A percentile compares a stretch with the other conserved stretches of the same genome.
phyloP scores from a whole-genome alignment of 2,888 invertebrate genomes.

The Brachyptera putata region DNA sequence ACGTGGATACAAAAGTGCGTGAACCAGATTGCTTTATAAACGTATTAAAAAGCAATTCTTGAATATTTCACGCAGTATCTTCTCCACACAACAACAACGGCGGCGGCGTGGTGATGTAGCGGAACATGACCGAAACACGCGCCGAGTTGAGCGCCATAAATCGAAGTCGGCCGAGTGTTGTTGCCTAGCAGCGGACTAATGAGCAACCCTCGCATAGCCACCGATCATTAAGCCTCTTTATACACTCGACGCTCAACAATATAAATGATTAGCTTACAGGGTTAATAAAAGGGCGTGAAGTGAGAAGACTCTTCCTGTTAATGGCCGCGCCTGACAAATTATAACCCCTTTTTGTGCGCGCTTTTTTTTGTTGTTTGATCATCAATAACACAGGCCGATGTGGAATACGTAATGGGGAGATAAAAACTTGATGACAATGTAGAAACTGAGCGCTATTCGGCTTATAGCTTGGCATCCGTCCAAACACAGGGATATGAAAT shows the following conservation, averaged over 20 bases:
- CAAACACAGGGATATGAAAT: not conserved
- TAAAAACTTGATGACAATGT: constrained; percentile 8
- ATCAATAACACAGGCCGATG: not conserved
- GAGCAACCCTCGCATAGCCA: too few relatives aligned
- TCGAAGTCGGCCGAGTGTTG: too few relatives aligned
- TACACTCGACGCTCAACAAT: not conserved
- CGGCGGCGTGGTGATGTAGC: not conserved
- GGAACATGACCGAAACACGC: too few relatives aligned
- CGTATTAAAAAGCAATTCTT: not conserved
- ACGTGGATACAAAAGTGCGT: too few relatives aligned
- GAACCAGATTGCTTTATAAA: constrained; percentile 4
- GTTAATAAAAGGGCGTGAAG: not conserved
- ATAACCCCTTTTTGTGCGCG: too few relatives aligned
- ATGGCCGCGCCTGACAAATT: constrained; percentile 7
- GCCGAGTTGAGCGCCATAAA: too few relatives aligned
- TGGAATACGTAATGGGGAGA: not conserved
- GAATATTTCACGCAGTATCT: not conserved
- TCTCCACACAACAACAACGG: not conserved
- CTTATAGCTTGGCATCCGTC: not conserved
- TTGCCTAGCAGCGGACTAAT: too few relatives aligned
- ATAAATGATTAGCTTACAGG: constrained; percentile 3
- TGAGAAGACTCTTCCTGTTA: not conserved
- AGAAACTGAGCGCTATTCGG: not conserved
- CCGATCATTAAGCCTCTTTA: not conserved
- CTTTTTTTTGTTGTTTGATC: not conserved